These are phyloP conservation scores for Pristis pectinata DNA, from an alignment of 2,797 vertebrate species.

Conservation along the genomic window DNA sequence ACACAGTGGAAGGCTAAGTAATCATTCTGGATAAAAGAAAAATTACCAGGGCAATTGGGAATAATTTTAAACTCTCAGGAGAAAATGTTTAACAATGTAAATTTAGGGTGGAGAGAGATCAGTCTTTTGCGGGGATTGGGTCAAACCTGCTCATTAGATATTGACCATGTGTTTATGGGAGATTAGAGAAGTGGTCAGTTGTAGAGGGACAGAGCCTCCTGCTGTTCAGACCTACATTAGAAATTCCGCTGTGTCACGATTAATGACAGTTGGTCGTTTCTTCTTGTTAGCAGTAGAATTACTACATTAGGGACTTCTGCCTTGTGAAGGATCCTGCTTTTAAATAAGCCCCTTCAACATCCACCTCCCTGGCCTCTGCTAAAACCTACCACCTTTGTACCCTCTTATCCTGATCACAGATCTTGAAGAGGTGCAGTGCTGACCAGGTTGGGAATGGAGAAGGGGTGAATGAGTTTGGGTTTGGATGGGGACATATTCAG, in stretches of 20 bases:
- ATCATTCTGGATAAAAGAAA: background rate
- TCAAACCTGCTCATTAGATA: background rate
- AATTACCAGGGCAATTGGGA: background rate
- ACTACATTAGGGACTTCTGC: constrained; percentile 24
- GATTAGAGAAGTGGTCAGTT: background rate
- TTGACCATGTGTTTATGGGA: background rate
- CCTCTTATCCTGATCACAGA: background rate
- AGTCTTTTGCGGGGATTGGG: background rate
- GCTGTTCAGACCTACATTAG: background rate
- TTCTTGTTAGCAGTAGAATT: background rate
- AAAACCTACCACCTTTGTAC: background rate
- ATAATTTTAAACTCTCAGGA: constrained; percentile 7
- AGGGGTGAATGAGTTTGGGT: background rate
- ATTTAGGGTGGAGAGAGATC: background rate
- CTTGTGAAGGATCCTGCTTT: background rate
- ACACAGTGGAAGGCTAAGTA: constrained; percentile 38
- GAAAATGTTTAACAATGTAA: background rate
- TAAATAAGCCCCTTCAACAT: background rate
- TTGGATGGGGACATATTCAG: background rate
- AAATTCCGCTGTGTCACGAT: no score
- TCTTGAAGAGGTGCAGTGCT: background rate
- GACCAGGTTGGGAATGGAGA: background rate
- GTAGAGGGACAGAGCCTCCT: background rate
- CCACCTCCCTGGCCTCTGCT: background rate
- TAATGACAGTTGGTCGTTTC: background rate